phyloP scores from a whole-genome alignment of 2,888 invertebrate genomes.

The Catocala fraxini region DNA sequence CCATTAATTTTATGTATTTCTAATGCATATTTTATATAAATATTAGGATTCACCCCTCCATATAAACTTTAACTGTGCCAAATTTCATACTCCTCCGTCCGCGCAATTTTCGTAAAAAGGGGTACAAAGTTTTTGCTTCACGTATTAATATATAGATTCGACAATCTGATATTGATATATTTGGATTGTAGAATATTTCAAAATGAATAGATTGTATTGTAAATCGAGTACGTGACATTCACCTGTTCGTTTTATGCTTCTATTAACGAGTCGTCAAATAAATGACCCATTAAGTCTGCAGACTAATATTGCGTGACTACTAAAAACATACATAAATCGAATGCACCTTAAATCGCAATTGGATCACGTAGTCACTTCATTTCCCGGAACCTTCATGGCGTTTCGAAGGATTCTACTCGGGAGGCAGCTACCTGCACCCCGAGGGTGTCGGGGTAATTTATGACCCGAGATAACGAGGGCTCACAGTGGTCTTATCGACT shows the following conservation, averaged over 20 bases:
- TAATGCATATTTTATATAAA: no score
- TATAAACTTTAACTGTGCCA: no score
- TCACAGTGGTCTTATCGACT: constrained; percentile 84
- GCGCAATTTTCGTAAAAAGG: no score
- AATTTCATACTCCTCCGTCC: no score
- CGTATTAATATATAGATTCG: no score
- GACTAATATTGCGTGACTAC: constrained; percentile 62
- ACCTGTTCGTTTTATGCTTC: constrained; percentile 16
- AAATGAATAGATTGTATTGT: no score
- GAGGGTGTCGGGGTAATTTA: constrained; percentile 85
- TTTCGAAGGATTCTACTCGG: constrained; percentile 70
- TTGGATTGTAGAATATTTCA: no score
- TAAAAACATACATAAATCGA: constrained; percentile 71
- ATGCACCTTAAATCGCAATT: constrained; percentile 85
- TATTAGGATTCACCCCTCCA: no score
- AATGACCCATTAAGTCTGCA: constrained; percentile 48
- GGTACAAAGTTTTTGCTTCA: no score
- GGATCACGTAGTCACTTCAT: constrained; percentile 87
- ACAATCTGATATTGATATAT: no score
- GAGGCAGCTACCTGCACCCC: constrained; percentile 78
- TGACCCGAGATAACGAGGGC: constrained; percentile 86
- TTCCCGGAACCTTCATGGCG: constrained; percentile 77
- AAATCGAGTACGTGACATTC: background rate
- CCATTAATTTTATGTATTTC: no score
- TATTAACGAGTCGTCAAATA: constrained; percentile 36